Evolutionary conservation across 2,888 invertebrate genomes (phyloP), one percentile per base, ranked within the genome.

Genomic region (Xanthostigma xanthostigma): DNA sequence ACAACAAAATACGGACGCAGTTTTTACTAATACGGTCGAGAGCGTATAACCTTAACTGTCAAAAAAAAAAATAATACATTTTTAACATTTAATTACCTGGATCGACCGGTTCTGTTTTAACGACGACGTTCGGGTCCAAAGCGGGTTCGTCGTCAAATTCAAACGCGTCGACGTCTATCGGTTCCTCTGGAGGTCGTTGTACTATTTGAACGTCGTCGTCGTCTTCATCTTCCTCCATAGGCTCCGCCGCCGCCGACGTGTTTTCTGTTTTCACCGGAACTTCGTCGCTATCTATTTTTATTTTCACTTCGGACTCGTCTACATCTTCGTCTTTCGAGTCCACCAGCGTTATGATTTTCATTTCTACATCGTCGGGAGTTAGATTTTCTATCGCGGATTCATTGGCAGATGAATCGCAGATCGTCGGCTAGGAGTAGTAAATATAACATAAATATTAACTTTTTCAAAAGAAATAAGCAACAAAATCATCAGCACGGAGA

Each of bases 201-300:
- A 80, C 76, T 55, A 81, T 74, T 45, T 83, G 79, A 49, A 82
- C 80, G 59, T 81, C 82, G 56, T 81, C 81, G 52, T 79, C 79
- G 8, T 78, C 79, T 10, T 73, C 78, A n/a, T 72, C 68, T 11
- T 45, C 45, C 8, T 10, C 38, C 8, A 11, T 36, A 45, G 36
- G 65, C 39, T 60, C 62, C 1, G 60, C 60, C 1, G 60, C 60
- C 5, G 72, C 72, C 44, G 74, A 74, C 1, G 65, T 62, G 41
- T 75, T 74, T 9, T 69, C 70, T 53, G 72, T 72, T 52, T 67
- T 67, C 46, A 67, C 66, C 14, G 68, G 66, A 13, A 63, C 63
- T 40, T 67, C 67, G 4, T 63, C 61, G 36, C 60, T 51, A n/a
- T 49, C 59, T 34, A 61, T 55, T 51, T 59, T 49, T 57, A 64